Conservation (phyloP, 2,797 vertebrate genomes). For the Enteromius trimaculatus region DNA sequence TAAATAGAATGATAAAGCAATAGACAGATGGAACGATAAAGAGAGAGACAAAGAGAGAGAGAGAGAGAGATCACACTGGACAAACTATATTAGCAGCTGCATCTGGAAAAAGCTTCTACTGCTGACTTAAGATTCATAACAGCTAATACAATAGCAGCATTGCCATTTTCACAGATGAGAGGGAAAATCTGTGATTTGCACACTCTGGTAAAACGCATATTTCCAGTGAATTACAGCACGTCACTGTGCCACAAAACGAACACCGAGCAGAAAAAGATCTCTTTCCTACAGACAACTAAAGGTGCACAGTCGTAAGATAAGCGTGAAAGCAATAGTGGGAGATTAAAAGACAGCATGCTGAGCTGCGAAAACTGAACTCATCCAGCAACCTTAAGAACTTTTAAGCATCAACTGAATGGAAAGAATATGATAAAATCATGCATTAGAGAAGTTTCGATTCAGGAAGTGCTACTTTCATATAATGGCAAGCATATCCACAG, state of each 20-base stretch:
- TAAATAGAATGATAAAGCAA: neutral
- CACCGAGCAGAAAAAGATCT: neutral
- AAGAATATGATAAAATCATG: conserved; percentile 9
- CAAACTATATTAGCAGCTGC: neutral
- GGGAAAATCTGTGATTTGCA: neutral
- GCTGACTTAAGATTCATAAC: neutral
- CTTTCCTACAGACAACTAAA: conserved; percentile 11
- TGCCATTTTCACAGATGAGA: conserved; percentile 19
- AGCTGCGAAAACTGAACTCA: neutral
- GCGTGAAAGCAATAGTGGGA: conserved; percentile 7
- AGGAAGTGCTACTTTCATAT: neutral
- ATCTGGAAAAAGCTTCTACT: conserved; percentile 22
- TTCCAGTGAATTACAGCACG: conserved; percentile 33
- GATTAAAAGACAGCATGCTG: conserved; percentile 3
- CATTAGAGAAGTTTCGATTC: conserved; percentile 5
- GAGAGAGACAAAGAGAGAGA: neutral
- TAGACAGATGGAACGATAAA: neutral
- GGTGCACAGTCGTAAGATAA: neutral
- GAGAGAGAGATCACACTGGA: neutral
- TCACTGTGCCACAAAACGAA: conserved; percentile 29
- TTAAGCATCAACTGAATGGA: neutral
- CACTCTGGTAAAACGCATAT: conserved; percentile 35
- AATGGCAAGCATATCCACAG: neutral
- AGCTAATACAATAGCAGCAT: conserved; percentile 36
- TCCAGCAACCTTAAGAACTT: neutral